Evolutionary conservation across 2,888 invertebrate genomes (phyloP).

Genomic region (Lepas anatifera): DNA sequence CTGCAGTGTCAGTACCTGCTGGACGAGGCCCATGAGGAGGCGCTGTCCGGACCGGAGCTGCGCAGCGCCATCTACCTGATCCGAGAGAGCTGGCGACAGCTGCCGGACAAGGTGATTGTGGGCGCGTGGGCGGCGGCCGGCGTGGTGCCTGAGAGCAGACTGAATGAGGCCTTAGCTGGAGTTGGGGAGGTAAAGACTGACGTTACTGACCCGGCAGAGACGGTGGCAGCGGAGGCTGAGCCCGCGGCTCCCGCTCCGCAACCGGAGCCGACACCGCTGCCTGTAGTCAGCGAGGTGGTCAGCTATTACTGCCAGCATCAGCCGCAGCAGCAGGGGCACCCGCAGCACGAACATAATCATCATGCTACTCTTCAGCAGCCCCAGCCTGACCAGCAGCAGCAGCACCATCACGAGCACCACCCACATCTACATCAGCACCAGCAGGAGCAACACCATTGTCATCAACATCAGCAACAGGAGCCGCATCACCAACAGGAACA

Average conservation of each 20-base stretch:
- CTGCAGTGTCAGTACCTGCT: background rate
- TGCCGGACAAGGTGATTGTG: background rate
- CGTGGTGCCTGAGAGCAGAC: background rate
- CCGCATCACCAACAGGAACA: background rate
- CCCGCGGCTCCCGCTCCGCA: background rate
- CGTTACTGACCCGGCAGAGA: too few species aligned
- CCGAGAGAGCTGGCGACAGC: background rate
- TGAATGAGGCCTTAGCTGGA: too few species aligned
- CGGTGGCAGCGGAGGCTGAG: background rate
- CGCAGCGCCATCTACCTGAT: background rate
- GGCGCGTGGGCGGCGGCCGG: background rate
- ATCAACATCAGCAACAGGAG: background rate
- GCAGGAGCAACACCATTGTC: background rate
- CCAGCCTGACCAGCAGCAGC: background rate
- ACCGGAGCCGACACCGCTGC: slow-evolving; percentile 6
- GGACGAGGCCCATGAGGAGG: background rate
- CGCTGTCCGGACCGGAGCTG: background rate
- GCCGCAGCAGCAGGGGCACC: background rate
- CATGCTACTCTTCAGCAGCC: background rate
- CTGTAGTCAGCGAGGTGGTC: background rate
- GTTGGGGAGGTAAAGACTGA: too few species aligned
- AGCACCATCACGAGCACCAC: background rate
- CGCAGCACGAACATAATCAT: background rate
- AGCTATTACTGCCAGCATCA: background rate
- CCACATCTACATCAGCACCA: background rate